Percentiles rank a stretch among this genome's conserved stretches.
These are phyloP conservation scores for Steinernema hermaphroditum DNA, from an alignment of 2,888 invertebrate genomes.

Conservation along the genomic window DNA sequence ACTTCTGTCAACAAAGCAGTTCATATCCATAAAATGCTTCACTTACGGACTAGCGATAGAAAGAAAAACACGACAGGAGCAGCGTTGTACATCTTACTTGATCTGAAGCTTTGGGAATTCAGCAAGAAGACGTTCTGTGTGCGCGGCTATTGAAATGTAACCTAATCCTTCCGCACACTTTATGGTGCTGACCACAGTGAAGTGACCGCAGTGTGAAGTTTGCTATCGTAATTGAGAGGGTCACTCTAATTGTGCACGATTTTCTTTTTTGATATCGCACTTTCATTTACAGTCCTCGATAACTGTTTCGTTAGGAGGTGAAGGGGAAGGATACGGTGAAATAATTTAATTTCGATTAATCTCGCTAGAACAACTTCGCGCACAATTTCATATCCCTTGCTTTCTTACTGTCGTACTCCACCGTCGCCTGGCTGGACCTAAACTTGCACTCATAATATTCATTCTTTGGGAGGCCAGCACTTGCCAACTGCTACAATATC, in stretches of 20 bases:
- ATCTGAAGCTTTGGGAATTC: neutral
- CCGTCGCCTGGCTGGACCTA: slow-evolving; percentile 47
- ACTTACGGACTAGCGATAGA: neutral
- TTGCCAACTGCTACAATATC: slow-evolving; percentile 47
- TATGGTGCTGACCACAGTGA: neutral
- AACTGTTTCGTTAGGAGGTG: no score
- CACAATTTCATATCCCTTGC: slow-evolving; percentile 55
- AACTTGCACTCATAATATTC: slow-evolving; percentile 21
- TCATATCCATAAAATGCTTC: neutral
- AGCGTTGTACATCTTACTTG: neutral
- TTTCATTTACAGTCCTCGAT: neutral
- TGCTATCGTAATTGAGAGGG: neutral
- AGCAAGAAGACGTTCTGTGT: neutral
- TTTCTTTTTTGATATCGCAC: neutral
- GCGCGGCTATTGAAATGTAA: slow-evolving; percentile 2
- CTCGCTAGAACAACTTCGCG: slow-evolving; percentile 46
- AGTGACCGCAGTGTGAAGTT: no score
- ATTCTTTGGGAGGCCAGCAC: neutral
- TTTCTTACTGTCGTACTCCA: slow-evolving; percentile 47
- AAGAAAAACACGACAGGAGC: neutral
- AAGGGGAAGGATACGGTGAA: neutral
- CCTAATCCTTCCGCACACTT: neutral
- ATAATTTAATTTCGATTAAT: neutral
- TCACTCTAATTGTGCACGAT: slow-evolving; percentile 5
- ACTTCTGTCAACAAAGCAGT: no score